Evolutionary conservation across 2,113 vertebrate species (phyloP), one percentile per base, ranked within the genome.

Genomic region (Alectura lathami): DNA sequence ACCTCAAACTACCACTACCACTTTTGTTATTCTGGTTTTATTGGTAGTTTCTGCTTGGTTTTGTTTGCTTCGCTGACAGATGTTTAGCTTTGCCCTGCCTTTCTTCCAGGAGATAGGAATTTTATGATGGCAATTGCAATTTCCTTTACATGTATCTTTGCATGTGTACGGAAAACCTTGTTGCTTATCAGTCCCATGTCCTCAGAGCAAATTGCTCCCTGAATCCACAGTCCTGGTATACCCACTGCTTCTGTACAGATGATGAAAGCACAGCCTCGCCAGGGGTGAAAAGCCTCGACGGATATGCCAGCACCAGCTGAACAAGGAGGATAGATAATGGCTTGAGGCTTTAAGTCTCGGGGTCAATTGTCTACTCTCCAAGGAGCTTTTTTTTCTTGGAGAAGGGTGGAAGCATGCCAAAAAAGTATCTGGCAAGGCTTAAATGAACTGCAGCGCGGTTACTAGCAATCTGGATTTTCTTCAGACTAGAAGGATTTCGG

Each of bases 351-450:
- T 4, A 12, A 91, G 86, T 43, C 88, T 80, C 38, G 1, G 95
- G 96, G 96, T 96, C 95, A 96, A 93, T 64, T 94, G 88, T 74
- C 86, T 95, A 72, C 86, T 88, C 56, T 96, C 95, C 95, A 95
- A 96, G 80, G n/a, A 0, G 9, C 50, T 87, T 75, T 90, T 93
- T 91, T 88, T 79, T 81, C 76, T 70, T 85, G 59, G 69, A 88
- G 94, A 83, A 86, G 80, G 69, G 34, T 96, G 95, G 94, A 96
- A 92, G 76, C 29, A 16, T 4, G 96, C 94, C 95, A 96, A 43
- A 91, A 83, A 80, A 77, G 13, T 77, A 59, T 93, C 96, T 96
- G 96, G 96, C 95, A 96, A 88, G 76, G 94, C 88, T 94, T 96
- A 94, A 96, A 96, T 96, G 96, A 96, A 95, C 86, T 34, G 83